Evolutionary conservation across 2,888 invertebrate species (phyloP).

Genomic region (Tinea trinotella): DNA sequence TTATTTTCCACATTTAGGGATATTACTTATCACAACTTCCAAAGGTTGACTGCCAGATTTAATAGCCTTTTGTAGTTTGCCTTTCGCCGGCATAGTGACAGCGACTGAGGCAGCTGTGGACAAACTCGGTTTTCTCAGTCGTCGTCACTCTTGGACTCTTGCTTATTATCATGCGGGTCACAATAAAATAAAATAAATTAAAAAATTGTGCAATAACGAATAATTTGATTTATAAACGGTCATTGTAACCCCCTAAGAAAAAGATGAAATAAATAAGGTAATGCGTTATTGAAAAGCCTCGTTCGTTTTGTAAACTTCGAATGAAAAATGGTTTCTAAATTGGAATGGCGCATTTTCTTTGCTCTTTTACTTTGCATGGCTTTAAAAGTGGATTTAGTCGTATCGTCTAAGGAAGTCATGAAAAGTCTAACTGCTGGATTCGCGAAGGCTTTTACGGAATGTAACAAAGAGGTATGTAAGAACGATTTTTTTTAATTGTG

Average conservation of each 20-base stretch:
- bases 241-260: not conserved
- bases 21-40: too few relatives aligned
- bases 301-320: not conserved
- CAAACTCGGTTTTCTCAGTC: too few relatives aligned
- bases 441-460: constrained; percentile 36
- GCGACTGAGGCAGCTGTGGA: too few relatives aligned
- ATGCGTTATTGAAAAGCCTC: not conserved
- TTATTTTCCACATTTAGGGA: too few relatives aligned
- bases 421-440: constrained; percentile 44
- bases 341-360: not conserved
- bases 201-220: too few relatives aligned
- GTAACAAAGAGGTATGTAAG: constrained; percentile 43
- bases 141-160: too few relatives aligned
- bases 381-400: not conserved
- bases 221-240: too few relatives aligned
- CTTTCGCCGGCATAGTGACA: too few relatives aligned
- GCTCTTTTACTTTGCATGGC: not conserved
- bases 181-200: too few relatives aligned
- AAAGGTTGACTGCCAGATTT: too few relatives aligned
- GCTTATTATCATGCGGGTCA: too few relatives aligned
- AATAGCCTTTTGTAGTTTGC: too few relatives aligned
- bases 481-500: not conserved
- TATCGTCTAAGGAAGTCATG: constrained; percentile 43
- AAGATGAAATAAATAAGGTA: not conserved
- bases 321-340: not conserved